Conservation (phyloP, 2,797 vertebrate genomes). For the Pangasius djambal region DNA sequence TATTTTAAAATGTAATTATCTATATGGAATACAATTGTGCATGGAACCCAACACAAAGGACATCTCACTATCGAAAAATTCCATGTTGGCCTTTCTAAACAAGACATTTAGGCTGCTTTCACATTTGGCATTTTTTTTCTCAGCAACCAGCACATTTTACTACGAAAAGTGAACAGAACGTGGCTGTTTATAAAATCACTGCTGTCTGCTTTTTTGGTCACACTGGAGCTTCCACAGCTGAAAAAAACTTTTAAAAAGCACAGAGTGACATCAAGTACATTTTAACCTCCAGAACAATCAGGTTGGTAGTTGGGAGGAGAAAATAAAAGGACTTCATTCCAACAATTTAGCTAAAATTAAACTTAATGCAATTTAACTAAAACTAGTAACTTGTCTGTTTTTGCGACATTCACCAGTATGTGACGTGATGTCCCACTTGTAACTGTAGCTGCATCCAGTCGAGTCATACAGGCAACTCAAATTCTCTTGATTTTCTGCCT, state of each 20-base stretch:
- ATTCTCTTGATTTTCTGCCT: not conserved
- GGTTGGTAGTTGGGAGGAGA: not conserved
- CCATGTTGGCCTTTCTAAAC: not conserved
- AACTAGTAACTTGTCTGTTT: not conserved
- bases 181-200: not conserved
- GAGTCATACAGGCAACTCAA: not conserved
- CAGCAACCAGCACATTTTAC: not conserved
- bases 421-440: not conserved
- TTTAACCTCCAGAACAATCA: not conserved
- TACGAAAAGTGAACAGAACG: not conserved
- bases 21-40: no score
- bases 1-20: not conserved
- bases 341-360: not conserved
- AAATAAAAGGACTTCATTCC: not conserved
- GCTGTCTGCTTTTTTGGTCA: not conserved
- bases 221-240: not conserved
- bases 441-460: not conserved
- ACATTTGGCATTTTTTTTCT: not conserved
- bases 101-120: not conserved
- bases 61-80: not conserved
- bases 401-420: not conserved
- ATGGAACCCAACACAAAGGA: no score
- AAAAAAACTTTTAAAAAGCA: not conserved
- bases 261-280: not conserved
- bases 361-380: not conserved